Evolutionary conservation across 2,797 vertebrate species (phyloP), one percentile per base, ranked within the genome.

Genomic region (Micrastur ruficollis): DNA sequence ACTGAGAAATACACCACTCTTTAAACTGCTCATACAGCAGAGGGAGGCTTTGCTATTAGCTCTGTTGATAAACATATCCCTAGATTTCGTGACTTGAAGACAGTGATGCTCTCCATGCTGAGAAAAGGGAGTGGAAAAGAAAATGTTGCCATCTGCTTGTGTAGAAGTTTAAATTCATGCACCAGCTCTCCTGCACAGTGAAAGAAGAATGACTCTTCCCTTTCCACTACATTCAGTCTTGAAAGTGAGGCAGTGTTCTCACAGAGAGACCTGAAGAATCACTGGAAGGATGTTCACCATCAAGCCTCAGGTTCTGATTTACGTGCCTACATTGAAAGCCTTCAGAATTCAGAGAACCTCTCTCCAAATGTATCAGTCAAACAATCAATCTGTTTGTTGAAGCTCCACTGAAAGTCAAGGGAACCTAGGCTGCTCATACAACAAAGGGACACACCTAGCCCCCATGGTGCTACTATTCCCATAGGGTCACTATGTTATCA

Each of bases 61-160:
- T 95, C 78, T 85, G 47, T 76, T 49, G 9, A 89, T 91, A 93
- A 96, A 94, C 84, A 63, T 44, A 93, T 92, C 63, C 59, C 4
- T 1, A 68, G 71, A 93, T 94, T 94, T 86, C 21, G 12, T 95
- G 86, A 87, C 86, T 93, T 87, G 56, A 82, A 67, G 81, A 82
- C 49, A 82, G 75, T 46, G 72, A 90, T 50, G n/a, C 3, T 7
- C 67, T 85, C 52, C 72, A 61, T 65, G 61, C 20, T 0, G 2
- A 95, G 67, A 85, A 94, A 90, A 86, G 75, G 42, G 61, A 78
- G 65, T 55, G 46, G 34, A 91, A 76, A 91, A 91, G 73, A 90
- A 89, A 94, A 94, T 65, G 59, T 82, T 93, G 81, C 81, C 71
- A 90, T 92, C 67, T 95, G 94, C 56, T 90, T 93, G 49, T 36